Base-by-base conservation (phyloP, 2,113 vertebrate species). In the Canis aureus region DNA sequence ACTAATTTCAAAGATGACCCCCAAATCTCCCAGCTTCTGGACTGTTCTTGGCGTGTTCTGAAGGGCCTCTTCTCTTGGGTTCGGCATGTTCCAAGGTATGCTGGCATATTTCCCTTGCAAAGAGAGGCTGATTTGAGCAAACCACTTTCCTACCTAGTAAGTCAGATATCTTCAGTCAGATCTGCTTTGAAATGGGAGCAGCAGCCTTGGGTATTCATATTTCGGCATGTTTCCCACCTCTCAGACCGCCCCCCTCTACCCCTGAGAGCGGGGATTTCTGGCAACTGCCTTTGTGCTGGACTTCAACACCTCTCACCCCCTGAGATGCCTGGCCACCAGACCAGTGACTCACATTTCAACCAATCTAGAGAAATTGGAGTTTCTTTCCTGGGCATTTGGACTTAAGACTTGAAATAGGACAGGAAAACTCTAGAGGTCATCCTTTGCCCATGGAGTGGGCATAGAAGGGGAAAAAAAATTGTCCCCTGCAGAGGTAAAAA, bases 381-480 rank as follows among this genome's bases (percentile, higher is more conserved):
- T 83, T 71, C 71, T 81, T 20, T 64, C 66, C 69, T 49, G 80
- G 43, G 62, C 73, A 96, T 57, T 85, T 87, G 59, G 27, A 84
- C 64, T 82, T 38, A 9, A 23, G 8, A 55, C 73, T 78, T 89
- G 71, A 79, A 78, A 55, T 27, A 93, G 84, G 32, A 67, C 15
- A 78, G 29, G 32, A 80, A 79, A 74, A 89, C 8, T 87, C 67
- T 90, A 73, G 62, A 62, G 13, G 12, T 38, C 81, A 49, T 53
- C 60, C 43, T 83, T 43, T 83, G 23, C 17, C 35, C 19, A 2
- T 60, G 32, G 49, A 51, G 35, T 62, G 49, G 17, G 7, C 29
- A 92, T 67, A 86, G 66, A 66, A 11, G 1, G 32, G 71, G 43
- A 7, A 20, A 55, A 69, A 17, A 17, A 51, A 10, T 3, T 85